A percentile compares a stretch with the other conserved stretches of the same genome.
These are phyloP conservation scores for Cliona cf. orientalis DNA, from an alignment of 37 sponge, comb jelly and placozoan species.

Conservation along the genomic window DNA sequence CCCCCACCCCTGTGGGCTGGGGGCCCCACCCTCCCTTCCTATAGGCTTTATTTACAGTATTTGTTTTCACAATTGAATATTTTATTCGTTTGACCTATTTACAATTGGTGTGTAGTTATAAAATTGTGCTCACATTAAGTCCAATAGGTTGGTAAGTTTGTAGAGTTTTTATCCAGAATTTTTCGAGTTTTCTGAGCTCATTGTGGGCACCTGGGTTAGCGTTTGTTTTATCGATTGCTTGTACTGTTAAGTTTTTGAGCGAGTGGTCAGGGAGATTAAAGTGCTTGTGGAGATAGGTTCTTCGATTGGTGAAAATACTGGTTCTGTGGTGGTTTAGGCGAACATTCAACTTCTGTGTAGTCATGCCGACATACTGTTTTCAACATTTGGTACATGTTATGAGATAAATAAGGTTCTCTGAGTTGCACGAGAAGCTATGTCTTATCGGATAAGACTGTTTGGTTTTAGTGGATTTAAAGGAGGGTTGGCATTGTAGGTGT, in stretches of 20 bases:
- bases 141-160: neutral
- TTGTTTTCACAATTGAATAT: no score
- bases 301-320: constrained; percentile 7
- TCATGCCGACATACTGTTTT: constrained; percentile 46
- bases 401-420: constrained; percentile 36
- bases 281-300: constrained; percentile 7
- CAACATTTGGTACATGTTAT: constrained; percentile 41
- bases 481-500: constrained; percentile 5
- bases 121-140: constrained; percentile 1
- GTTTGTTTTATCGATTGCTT: constrained; percentile 14
- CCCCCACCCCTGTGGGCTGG: constrained; percentile 25
- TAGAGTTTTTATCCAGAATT: constrained; percentile 5
- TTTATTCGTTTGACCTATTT: no score
- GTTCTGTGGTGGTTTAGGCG: constrained; percentile 28
- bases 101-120: no score
- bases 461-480: constrained; percentile 14
- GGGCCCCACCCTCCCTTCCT: neutral
- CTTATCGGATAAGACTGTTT: constrained; percentile 2
- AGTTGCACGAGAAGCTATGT: constrained; percentile 17
- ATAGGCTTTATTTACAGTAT: no score
- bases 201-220: neutral
- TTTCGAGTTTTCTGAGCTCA: neutral
- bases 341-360: constrained; percentile 19
- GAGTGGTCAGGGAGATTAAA: constrained; percentile 36
- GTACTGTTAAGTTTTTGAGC: constrained; percentile 10